A percentile compares a stretch with the other conserved stretches of the same genome.
These are phyloP conservation scores for Timema podura DNA, from an alignment of 2,888 invertebrate species.

Conservation along the genomic window DNA sequence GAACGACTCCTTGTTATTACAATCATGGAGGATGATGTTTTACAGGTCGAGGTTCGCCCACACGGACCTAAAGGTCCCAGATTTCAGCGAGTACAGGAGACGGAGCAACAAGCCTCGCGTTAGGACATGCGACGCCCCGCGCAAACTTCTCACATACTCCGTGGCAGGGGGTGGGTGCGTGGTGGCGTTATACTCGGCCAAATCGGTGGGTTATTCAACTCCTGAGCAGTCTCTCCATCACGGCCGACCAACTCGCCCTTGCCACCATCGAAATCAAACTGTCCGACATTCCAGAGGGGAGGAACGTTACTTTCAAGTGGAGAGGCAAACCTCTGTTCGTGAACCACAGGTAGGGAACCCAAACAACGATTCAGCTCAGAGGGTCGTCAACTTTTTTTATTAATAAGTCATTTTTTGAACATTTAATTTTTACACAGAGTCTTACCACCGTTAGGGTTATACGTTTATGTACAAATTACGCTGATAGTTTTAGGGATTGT, in stretches of 20 bases:
- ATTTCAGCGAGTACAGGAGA: conserved; percentile 52
- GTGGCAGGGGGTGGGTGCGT: conserved; percentile 53
- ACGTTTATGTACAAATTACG: too few species aligned
- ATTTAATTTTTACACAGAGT: too few species aligned
- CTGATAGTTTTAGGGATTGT: too few species aligned
- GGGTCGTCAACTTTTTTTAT: too few species aligned
- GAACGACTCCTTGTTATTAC: too few species aligned
- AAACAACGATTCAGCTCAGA: too few species aligned
- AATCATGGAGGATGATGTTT: too few species aligned
- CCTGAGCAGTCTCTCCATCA: conserved; percentile 57
- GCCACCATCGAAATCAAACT: conserved; percentile 75
- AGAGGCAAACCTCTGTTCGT: conserved; percentile 79
- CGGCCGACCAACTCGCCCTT: conserved; percentile 70
- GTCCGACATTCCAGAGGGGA: conserved; percentile 62
- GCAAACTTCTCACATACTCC: conserved; percentile 52
- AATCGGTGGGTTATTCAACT: conserved; percentile 55
- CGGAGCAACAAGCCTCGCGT: conserved; percentile 28
- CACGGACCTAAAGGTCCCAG: conserved; percentile 55
- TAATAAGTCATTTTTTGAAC: too few species aligned
- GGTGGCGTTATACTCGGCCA: conserved; percentile 55
- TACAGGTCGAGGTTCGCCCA: conserved; percentile 39
- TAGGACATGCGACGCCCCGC: conserved; percentile 42
- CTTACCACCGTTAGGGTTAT: too few species aligned
- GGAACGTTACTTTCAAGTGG: conserved; percentile 68
- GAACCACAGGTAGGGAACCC: conserved; percentile 47